Conservation (phyloP, 2,113 vertebrate genomes). For the Poicephalus meyeri region DNA sequence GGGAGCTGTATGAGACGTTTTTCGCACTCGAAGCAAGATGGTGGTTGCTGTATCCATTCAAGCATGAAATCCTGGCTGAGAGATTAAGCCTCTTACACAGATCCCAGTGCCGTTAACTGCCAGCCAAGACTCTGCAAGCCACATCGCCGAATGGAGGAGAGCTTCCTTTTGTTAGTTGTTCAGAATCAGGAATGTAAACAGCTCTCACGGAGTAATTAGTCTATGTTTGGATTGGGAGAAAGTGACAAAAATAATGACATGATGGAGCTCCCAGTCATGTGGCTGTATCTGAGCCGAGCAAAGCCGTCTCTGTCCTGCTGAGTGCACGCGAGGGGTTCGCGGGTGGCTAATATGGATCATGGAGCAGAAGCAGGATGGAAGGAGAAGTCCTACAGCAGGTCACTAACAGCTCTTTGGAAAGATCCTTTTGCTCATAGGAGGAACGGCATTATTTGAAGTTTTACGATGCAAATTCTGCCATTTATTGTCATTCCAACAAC, state of each 20-base stretch:
- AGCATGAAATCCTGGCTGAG: constrained; percentile 49
- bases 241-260: background rate
- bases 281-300: background rate
- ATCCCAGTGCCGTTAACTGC: background rate
- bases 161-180: constrained; percentile 23
- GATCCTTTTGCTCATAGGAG: background rate
- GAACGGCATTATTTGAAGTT: background rate
- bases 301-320: background rate
- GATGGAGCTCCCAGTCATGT: background rate
- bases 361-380: background rate
- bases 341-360: background rate
- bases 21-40: constrained; percentile 18
- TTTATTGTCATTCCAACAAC: accelerated
- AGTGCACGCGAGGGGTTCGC: background rate
- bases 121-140: background rate
- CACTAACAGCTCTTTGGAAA: background rate
- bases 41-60: background rate
- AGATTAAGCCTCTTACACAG: constrained; percentile 55
- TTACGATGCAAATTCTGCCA: background rate
- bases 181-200: constrained; percentile 40
- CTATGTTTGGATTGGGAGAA: constrained; percentile 5
- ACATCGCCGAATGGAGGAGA: background rate
- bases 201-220: background rate
- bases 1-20: constrained; percentile 4
- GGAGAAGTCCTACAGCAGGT: background rate